A percentile compares a stretch with the other conserved stretches of the same genome.
Conservation (phyloP, 2,888 invertebrate genomes). For the Phortica magna region DNA sequence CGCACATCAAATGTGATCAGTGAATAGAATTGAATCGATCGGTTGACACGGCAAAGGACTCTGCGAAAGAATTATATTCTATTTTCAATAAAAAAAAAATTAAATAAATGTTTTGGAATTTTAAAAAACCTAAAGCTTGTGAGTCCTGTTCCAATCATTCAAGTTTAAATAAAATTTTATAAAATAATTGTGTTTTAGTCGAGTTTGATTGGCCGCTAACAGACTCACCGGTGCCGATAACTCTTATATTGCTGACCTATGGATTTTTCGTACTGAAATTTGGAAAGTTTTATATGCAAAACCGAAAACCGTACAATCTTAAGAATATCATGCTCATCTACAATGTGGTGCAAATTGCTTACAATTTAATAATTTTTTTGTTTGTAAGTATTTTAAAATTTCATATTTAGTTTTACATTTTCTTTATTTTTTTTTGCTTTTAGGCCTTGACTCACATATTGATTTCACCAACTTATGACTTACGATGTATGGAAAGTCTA, state of each 20-base stretch:
- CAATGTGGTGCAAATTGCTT: constrained; percentile 83
- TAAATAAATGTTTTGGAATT: not conserved
- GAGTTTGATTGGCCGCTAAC: not conserved
- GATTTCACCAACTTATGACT: not conserved
- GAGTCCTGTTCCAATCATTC: not conserved
- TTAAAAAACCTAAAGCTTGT: not conserved
- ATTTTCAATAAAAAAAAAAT: not conserved
- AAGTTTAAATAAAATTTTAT: not conserved
- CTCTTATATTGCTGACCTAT: constrained; percentile 22
- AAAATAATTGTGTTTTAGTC: not conserved
- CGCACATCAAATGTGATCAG: not conserved
- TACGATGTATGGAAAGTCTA: not conserved
- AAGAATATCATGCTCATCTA: constrained; percentile 83
- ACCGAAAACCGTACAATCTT: constrained; percentile 82
- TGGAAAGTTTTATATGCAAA: constrained; percentile 85
- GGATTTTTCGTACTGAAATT: constrained; percentile 81
- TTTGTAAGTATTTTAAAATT: constrained; percentile 77
- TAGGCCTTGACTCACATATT: not conserved
- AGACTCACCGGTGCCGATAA: constrained; percentile 5
- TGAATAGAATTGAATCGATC: not conserved
- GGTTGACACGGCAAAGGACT: not conserved
- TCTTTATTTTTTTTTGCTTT: not conserved
- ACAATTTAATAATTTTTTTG: constrained; percentile 80
- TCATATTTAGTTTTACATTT: too few species aligned
- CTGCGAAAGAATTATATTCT: too few species aligned